A percentile compares a stretch with the other conserved stretches of the same genome.
phyloP scores from a whole-genome alignment of 2,113 vertebrate species.

The Tretioscincus oriximinensis region DNA sequence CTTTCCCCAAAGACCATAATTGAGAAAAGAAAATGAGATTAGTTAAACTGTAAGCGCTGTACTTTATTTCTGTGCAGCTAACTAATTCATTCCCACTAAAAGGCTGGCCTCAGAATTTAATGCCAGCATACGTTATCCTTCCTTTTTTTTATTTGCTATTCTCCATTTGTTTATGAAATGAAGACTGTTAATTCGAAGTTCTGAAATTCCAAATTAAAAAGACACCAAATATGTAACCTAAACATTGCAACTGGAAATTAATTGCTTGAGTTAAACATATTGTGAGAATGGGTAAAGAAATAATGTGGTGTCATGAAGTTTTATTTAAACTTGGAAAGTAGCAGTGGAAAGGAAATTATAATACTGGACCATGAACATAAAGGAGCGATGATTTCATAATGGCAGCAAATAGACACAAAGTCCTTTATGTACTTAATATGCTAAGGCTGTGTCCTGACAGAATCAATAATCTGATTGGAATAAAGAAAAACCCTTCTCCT shows the following conservation, averaged over 20 bases:
- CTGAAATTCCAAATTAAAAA: conserved; percentile 13
- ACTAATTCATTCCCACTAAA: neutral
- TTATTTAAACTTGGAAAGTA: neutral
- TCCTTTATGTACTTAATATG: neutral
- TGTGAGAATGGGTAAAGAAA: neutral
- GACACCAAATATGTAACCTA: neutral
- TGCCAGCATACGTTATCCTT: neutral
- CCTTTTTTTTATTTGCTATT: neutral
- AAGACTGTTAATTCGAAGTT: neutral
- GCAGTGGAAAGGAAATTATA: neutral
- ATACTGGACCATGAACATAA: neutral
- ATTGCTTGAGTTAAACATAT: neutral
- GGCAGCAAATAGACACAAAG: neutral
- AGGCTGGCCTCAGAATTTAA: neutral
- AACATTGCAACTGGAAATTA: neutral
- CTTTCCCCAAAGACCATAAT: neutral
- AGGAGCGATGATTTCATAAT: neutral
- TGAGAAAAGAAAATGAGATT: conserved; percentile 24
- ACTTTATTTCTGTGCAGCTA: conserved; percentile 4
- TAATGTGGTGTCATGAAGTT: neutral
- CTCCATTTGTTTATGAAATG: conserved; percentile 21
- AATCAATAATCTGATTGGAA: too few relatives aligned
- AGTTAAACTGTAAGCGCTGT: conserved; percentile 14
- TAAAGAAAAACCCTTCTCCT: too few relatives aligned
- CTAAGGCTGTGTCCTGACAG: neutral